Base-by-base conservation (phyloP, 2,797 vertebrate species). In the Clamator glandarius region DNA sequence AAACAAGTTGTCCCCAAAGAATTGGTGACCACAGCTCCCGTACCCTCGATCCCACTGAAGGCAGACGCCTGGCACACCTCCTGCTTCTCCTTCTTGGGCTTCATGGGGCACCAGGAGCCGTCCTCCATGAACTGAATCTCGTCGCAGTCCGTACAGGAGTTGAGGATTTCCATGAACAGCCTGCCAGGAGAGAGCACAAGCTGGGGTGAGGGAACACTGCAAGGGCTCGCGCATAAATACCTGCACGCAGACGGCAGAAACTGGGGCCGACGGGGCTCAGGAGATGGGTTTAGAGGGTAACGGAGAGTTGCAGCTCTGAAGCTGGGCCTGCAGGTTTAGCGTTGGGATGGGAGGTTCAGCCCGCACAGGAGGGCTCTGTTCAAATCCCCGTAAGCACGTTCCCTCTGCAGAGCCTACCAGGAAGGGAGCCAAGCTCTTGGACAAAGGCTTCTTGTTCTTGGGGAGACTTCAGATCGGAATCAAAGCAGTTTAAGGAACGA, bases 61-160 rank as follows among this genome's bases (percentile, higher is more conserved):
- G 95, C 87, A 31, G 97, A 50, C 0, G 97, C 29, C 94, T 96
- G 97, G 95, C 97, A 97, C 82, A 98, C 67, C 87, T 98, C 98
- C 94, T 94, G 97, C 46, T 97, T 97, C 94, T 98, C 98, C 91
- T 97, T 98, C 89, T 97, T 98, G 19, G 97, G 98, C 88, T 96
- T 98, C 98, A 98, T 98, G n/a, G 98, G 98, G 59, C 98, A 97
- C 98, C 98, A 98, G 84, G 98, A 98, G 31, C 98, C 98, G 3
- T 98, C 98, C 80, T 98, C 98, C 97, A 97, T 97, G 93, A 98
- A 98, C 89, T 98, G 97, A 15, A 98, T 98, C 95, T 98, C 98
- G 18, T 98, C 98, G 8, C 97, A 98, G 64, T 98, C 98, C 1
- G 96, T 97, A 81, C 98, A 98, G 46, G 97, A 98, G 90, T 98